Percentiles rank a stretch among this genome's conserved stretches.
These are phyloP conservation scores for Sebastes aleutianus DNA, from an alignment of 2,797 vertebrate genomes.

Conservation along the genomic window DNA sequence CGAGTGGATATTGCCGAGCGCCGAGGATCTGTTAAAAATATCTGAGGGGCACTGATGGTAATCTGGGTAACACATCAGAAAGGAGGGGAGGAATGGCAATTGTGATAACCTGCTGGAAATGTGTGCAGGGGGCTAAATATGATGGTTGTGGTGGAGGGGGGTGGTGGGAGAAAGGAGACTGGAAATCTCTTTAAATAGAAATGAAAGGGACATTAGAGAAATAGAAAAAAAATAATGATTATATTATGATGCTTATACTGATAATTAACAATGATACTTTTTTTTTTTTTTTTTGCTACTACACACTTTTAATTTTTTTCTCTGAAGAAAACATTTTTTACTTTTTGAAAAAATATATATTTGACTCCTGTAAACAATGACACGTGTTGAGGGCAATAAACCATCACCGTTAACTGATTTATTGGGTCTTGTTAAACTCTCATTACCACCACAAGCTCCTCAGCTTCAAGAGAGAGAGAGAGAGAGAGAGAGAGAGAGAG, in stretches of 20 bases:
- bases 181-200: conserved; percentile 74
- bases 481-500: background rate
- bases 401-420: conserved; percentile 80
- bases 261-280: background rate
- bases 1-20: conserved; percentile 87
- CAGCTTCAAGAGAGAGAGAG: conserved; percentile 53
- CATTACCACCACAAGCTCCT: conserved; percentile 81
- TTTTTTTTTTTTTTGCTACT: background rate
- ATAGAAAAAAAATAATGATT: conserved; percentile 28
- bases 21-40: conserved; percentile 90
- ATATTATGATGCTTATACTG: background rate
- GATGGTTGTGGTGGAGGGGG: conserved; percentile 53
- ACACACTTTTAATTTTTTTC: background rate
- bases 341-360: background rate
- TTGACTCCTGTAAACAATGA: conserved; percentile 65
- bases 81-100: conserved; percentile 87
- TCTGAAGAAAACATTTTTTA: background rate
- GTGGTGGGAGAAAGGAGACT: conserved; percentile 66
- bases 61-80: conserved; percentile 91
- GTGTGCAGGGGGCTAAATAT: conserved; percentile 82
- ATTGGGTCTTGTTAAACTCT: conserved; percentile 86
- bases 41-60: conserved; percentile 92
- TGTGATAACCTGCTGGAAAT: conserved; percentile 91
- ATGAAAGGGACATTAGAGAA: conserved; percentile 60
- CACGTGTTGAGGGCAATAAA: conserved; percentile 76